phyloP scores from a whole-genome alignment of 2,888 invertebrate genomes.

The Macrosiphum euphorbiae region DNA sequence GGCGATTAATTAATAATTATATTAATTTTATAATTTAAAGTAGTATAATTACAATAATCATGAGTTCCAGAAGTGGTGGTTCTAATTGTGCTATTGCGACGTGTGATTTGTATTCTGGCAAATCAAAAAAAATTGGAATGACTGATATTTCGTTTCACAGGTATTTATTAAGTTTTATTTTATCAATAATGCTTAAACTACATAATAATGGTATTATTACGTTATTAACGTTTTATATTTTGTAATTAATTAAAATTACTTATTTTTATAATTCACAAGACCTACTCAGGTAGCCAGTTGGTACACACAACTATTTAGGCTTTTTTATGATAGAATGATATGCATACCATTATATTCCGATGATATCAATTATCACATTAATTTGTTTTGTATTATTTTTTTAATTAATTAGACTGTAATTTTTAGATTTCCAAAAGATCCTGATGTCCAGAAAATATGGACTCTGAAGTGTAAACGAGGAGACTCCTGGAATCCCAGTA shows the following conservation, averaged over 20 bases:
- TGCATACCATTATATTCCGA: neutral
- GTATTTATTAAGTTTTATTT: neutral
- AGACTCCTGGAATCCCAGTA: neutral
- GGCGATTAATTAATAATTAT: neutral
- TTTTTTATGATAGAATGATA: no score
- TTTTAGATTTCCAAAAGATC: neutral
- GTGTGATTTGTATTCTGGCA: neutral
- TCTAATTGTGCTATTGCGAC: neutral
- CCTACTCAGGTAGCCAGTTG: no score
- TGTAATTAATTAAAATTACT: no score
- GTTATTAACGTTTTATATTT: no score
- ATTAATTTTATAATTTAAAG: no score
- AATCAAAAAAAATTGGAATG: neutral
- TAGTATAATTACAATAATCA: neutral
- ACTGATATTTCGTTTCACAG: conserved; percentile 6
- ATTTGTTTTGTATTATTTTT: no score
- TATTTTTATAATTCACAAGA: no score
- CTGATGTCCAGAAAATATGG: neutral
- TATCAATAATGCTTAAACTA: neutral
- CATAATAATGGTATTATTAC: no score
- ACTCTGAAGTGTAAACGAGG: neutral
- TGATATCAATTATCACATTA: neutral
- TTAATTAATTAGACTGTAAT: no score
- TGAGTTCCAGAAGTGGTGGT: neutral
- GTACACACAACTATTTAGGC: no score